Conservation (phyloP, 2,888 invertebrate species). For the Hedychridium roseum region DNA sequence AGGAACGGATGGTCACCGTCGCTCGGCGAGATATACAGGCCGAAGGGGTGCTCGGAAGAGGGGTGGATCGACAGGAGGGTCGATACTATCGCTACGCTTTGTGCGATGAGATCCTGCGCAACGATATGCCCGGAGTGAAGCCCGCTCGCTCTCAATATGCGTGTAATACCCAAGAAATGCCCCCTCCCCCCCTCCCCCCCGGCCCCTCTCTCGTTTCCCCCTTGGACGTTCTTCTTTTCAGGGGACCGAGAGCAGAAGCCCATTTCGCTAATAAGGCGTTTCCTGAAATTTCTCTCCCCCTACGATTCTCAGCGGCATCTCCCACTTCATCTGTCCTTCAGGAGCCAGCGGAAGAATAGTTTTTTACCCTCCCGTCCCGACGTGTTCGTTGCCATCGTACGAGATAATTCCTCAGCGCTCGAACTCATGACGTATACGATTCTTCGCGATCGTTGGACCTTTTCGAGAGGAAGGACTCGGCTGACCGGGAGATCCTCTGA, state of each 20-base stretch:
- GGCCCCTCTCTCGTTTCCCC: neutral
- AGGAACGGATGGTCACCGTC: slow-evolving; percentile 18
- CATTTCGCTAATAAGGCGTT: slow-evolving; percentile 45
- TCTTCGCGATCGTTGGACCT: too few relatives aligned
- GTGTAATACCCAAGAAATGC: slow-evolving; percentile 29
- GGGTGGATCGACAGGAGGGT: slow-evolving; percentile 39
- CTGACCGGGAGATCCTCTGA: too few relatives aligned
- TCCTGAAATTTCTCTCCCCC: slow-evolving; percentile 25
- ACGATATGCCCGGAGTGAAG: slow-evolving; percentile 43
- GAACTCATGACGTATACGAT: too few relatives aligned
- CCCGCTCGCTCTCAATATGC: slow-evolving; percentile 18
- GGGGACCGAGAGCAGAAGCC: slow-evolving; percentile 27
- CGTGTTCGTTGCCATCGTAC: too few relatives aligned
- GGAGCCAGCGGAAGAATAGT: neutral
- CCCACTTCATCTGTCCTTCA: neutral
- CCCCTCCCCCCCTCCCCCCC: slow-evolving; percentile 21
- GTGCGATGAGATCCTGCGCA: slow-evolving; percentile 58
- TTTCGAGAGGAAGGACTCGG: too few relatives aligned
- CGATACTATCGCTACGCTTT: slow-evolving; percentile 51
- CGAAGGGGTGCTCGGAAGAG: slow-evolving; percentile 26
- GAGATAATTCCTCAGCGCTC: too few relatives aligned
- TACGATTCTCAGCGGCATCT: neutral
- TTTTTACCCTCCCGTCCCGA: too few relatives aligned
- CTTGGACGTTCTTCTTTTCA: slow-evolving; percentile 2
- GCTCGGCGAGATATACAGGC: slow-evolving; percentile 3